Conservation (phyloP, 1,140 invertebrate species). For the Hyposmocoma kahamanoa region DNA sequence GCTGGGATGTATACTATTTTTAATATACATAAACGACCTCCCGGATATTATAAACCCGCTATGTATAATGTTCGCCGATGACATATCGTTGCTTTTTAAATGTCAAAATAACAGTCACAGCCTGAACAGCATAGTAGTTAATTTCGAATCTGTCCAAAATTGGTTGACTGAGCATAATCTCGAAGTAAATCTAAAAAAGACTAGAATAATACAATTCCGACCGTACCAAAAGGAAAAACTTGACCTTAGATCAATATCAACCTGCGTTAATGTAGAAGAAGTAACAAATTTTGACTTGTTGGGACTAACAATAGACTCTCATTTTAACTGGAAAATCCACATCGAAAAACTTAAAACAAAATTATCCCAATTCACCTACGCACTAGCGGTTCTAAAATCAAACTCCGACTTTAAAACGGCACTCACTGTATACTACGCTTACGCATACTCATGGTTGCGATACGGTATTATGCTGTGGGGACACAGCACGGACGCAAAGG, state of each 20-base stretch:
- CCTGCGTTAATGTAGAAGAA: background rate
- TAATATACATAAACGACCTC: no score
- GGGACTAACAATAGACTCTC: background rate
- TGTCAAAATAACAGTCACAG: background rate
- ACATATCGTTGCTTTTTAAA: background rate
- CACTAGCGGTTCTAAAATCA: background rate
- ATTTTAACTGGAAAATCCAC: background rate
- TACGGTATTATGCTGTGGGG: background rate
- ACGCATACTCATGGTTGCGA: background rate
- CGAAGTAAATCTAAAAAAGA: background rate
- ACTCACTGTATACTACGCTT: background rate
- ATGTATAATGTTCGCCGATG: background rate
- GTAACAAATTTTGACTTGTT: background rate
- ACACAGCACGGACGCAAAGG: no score
- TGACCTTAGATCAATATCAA: background rate
- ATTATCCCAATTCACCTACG: background rate
- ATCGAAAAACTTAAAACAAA: background rate
- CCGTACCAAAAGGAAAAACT: background rate
- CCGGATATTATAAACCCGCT: no score
- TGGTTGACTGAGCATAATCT: background rate
- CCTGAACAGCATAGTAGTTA: background rate
- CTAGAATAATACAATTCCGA: background rate
- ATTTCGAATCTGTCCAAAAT: background rate
- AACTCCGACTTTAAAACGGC: background rate
- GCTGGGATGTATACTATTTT: no score